Base-by-base conservation (phyloP, 2,888 invertebrate genomes). In the Ligdia adustata region DNA sequence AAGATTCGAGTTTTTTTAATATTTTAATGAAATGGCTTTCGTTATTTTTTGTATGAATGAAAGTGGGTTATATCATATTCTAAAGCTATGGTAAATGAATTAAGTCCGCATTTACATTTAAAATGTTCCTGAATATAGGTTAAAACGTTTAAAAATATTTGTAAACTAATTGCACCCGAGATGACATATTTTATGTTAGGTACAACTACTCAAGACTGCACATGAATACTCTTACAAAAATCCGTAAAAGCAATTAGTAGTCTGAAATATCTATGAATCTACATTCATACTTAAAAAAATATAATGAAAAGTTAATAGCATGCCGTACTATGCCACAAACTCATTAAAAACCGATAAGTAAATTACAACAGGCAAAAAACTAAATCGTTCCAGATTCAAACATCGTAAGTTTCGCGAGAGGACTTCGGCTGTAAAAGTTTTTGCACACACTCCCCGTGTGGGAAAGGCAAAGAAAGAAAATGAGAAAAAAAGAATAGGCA, bases 1-100 rank as follows among this genome's bases (percentile, higher is more conserved):
- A 76, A 78, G 79, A 69, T 69, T 71, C n/a, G n/a, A n/a, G 66
- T 62, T 69, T 62, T 70, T 73, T 22, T 76, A 76, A 72, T 66
- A 64, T 66, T 71, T n/a, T 75, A 71, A 78, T 78, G 75, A 80
- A 82, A 75, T 75, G 70, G 73, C 65, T 75, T 79, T 76, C 64
- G 77, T 77, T 73, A 71, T 63, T 72, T 50, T 71, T 73, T 69
- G 6, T n/a, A 24, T 16, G 31, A 32, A 37, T 39, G 15, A 48
- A 49, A 29, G 34, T 20, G 9, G 39, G 38, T 43, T 47, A 41
- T n/a, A 18, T 29, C 14, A 13, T 40, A 35, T 11, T 13, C 13
- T 13, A 15, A 35, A 12, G 13, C 4, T 13, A 9, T 27, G 3
- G 13, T 9, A 4, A n/a, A n/a, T n/a, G 9, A 34, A 14, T 12